Percentiles rank a stretch among this genome's conserved stretches.
These are phyloP conservation scores for Remorina albescens DNA, from an alignment of 2,797 vertebrate genomes.

Conservation along the genomic window DNA sequence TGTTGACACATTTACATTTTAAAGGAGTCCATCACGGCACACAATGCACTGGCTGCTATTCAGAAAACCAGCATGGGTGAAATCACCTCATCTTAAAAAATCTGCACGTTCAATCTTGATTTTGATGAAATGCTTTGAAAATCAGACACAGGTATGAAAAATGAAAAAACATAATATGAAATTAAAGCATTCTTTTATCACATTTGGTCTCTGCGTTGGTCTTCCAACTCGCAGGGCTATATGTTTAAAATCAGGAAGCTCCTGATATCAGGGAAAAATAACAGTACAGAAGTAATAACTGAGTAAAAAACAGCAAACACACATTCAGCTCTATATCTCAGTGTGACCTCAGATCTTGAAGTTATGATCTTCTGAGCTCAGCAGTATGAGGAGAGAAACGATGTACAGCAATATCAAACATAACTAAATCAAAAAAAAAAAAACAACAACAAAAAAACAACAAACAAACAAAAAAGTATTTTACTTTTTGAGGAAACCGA, in stretches of 20 bases:
- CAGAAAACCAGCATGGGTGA: not conserved
- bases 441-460: too few species aligned
- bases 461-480: too few species aligned
- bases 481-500: conserved; percentile 12
- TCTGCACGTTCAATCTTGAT: too few species aligned
- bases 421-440: conserved; percentile 38
- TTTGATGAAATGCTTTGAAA: too few species aligned
- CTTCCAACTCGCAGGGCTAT: not conserved
- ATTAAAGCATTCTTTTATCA: not conserved
- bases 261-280: conserved; percentile 28
- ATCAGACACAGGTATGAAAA: too few species aligned
- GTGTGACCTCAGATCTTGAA: conserved; percentile 8
- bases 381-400: not conserved
- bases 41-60: not conserved
- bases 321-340: not conserved
- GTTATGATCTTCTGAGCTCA: conserved; percentile 21
- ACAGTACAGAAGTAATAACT: conserved; percentile 7
- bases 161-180: too few species aligned
- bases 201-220: not conserved
- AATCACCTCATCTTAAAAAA: not conserved
- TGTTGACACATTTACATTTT: not conserved
- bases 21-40: not conserved
- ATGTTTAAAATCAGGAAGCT: not conserved
- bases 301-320: conserved; percentile 10
- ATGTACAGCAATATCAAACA: conserved; percentile 15